phyloP scores from a whole-genome alignment of 1,140 invertebrate species.

The Bradynema listronoti region DNA sequence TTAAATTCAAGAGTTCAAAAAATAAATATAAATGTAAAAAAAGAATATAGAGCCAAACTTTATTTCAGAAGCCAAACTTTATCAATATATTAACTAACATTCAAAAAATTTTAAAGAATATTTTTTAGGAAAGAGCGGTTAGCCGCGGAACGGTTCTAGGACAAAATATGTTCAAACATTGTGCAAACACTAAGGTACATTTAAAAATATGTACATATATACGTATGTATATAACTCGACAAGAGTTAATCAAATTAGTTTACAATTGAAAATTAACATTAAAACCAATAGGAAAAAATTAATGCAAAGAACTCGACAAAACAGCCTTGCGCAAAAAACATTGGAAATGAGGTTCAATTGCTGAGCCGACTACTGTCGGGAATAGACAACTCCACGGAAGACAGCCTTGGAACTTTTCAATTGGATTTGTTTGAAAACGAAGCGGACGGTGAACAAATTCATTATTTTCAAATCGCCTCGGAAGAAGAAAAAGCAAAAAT shows the following conservation, averaged over 20 bases:
- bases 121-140: no score
- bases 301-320: no score
- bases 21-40: not conserved
- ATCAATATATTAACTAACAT: not conserved
- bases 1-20: not conserved
- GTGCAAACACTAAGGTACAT: slow-evolving; percentile 11
- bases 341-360: slow-evolving; percentile 42
- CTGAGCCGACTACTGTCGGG: slow-evolving; percentile 23
- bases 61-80: not conserved
- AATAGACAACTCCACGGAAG: slow-evolving; percentile 7
- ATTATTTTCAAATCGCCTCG: not conserved
- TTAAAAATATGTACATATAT: no score
- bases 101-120: not conserved
- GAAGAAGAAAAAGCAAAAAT: slow-evolving; percentile 16
- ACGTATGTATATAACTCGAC: not conserved
- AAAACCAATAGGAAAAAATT: no score
- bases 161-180: slow-evolving; percentile 32
- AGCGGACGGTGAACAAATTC: slow-evolving; percentile 16
- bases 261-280: not conserved
- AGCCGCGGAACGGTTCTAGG: slow-evolving; percentile 29
- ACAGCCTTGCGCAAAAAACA: no score
- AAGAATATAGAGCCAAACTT: not conserved
- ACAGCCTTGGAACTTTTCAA: slow-evolving; percentile 17
- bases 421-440: slow-evolving; percentile 37
- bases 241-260: slow-evolving; percentile 6